These are phyloP conservation scores for Sinhomidia bicolor DNA, from an alignment of 2,888 invertebrate species.

Conservation along the genomic window DNA sequence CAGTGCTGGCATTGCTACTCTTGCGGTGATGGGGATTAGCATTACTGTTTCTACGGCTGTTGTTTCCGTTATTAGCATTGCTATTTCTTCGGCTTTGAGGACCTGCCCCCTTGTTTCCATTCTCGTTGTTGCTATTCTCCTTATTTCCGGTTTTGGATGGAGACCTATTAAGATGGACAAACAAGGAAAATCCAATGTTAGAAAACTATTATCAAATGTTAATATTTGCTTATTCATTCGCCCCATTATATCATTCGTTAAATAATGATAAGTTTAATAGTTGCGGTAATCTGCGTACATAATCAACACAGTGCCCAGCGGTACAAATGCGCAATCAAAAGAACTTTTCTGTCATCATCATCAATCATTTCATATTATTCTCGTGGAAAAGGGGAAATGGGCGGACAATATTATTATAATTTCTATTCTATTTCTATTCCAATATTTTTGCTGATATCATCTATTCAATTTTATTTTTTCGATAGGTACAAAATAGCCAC, in stretches of 20 bases:
- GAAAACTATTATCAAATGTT: neutral
- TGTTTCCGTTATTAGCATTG: conserved; percentile 48
- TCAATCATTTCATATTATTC: conserved; percentile 37
- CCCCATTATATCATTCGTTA: neutral
- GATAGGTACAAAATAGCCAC: neutral
- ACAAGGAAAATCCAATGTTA: conserved; percentile 10
- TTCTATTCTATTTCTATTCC: conserved; percentile 35
- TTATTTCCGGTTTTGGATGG: conserved; percentile 58
- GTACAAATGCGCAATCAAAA: neutral
- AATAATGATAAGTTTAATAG: neutral
- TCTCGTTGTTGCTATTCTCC: conserved; percentile 49
- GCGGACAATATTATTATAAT: conserved; percentile 48
- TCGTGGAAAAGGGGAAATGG: conserved; percentile 37
- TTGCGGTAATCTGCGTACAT: conserved; percentile 3
- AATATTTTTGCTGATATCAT: conserved; percentile 62
- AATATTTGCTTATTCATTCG: neutral
- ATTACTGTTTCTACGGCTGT: conserved; percentile 58
- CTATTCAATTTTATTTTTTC: conserved; percentile 42
- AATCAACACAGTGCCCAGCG: neutral
- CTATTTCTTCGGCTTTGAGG: conserved; percentile 56
- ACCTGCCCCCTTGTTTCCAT: conserved; percentile 31
- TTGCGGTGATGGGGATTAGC: conserved; percentile 46
- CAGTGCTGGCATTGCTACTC: conserved; percentile 60
- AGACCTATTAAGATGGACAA: conserved; percentile 45
- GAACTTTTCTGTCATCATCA: conserved; percentile 22